phyloP scores from a whole-genome alignment of 2,113 vertebrate species.

The Myanophis thanlyinensis region DNA sequence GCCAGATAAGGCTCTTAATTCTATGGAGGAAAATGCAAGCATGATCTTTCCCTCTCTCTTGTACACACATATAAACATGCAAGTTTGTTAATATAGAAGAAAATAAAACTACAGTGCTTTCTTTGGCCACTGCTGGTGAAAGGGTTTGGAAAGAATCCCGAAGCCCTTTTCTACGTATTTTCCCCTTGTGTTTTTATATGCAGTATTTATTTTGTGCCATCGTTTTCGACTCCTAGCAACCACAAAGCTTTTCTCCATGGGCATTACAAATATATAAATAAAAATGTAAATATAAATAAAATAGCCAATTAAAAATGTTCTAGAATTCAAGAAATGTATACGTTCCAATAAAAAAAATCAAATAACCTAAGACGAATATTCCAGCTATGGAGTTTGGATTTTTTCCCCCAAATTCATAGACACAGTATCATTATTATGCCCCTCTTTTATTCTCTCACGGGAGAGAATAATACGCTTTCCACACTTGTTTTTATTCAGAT shows the following conservation, averaged over 20 bases:
- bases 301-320: neutral
- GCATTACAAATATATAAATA: neutral
- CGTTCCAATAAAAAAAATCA: neutral
- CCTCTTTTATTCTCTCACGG: neutral
- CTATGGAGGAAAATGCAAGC: too few relatives aligned
- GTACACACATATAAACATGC: too few relatives aligned
- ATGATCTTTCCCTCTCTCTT: too few relatives aligned
- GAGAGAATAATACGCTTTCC: neutral
- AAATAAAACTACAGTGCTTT: neutral
- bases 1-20: too few relatives aligned
- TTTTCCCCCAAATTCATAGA: neutral
- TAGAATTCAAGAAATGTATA: neutral
- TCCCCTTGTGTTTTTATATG: neutral
- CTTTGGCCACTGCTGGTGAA: neutral
- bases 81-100: neutral
- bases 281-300: neutral
- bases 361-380: neutral
- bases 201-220: neutral
- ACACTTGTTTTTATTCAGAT: neutral
- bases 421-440: neutral
- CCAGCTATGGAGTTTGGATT: neutral
- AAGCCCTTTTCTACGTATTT: neutral
- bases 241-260: neutral
- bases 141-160: neutral
- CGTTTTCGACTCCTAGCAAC: neutral